Conservation (phyloP, 2,113 vertebrate species). For the Zapornia atra region DNA sequence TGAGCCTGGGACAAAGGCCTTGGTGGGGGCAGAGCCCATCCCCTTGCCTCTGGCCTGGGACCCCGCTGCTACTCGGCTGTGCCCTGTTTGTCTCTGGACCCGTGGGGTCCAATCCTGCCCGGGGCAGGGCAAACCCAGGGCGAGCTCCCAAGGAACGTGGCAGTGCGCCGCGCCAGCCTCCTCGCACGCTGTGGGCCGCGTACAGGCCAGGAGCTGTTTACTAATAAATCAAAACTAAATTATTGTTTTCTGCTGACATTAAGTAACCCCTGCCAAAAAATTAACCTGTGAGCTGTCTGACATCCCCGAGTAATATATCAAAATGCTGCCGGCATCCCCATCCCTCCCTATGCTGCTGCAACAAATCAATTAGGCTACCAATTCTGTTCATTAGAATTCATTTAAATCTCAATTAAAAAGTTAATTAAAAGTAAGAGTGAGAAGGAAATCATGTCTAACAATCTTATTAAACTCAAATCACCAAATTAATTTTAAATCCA, state of each 20-base stretch:
- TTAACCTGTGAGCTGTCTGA: constrained; percentile 72
- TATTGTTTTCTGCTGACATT: constrained; percentile 54
- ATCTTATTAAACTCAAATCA: constrained; percentile 79
- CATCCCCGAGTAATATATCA: constrained; percentile 41
- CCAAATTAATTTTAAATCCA: constrained; percentile 74
- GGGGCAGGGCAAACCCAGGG: accelerated
- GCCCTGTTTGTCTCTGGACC: neutral
- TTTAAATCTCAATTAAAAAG: constrained; percentile 83
- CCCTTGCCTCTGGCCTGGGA: neutral
- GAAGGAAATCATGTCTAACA: constrained; percentile 79
- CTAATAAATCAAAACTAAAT: neutral
- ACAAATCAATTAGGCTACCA: constrained; percentile 83
- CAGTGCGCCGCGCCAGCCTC: neutral
- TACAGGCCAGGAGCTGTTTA: neutral
- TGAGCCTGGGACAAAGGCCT: neutral
- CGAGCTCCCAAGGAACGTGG: neutral
- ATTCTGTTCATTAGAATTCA: constrained; percentile 84
- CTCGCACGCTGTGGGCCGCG: neutral
- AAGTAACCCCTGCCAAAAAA: constrained; percentile 74
- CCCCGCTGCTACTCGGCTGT: neutral
- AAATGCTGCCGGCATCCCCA: constrained; percentile 66
- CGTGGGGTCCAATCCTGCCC: neutral
- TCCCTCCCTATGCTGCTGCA: constrained; percentile 67
- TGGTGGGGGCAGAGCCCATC: neutral
- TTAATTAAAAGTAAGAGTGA: constrained; percentile 82